These are phyloP conservation scores for Limulus polyphemus DNA, from an alignment of 2,888 invertebrate species.

Conservation along the genomic window DNA sequence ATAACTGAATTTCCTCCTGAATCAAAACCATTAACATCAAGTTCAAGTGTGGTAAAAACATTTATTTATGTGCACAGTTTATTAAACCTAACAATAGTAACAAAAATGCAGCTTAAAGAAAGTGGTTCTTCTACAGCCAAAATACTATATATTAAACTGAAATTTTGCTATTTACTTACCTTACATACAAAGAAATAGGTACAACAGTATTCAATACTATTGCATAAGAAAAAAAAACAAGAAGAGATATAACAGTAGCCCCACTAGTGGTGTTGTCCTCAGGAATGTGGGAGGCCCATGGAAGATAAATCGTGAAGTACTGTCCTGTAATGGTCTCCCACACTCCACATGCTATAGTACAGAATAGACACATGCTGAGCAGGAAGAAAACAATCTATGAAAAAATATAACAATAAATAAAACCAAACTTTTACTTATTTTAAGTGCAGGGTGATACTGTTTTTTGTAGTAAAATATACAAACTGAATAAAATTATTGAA, in stretches of 20 bases:
- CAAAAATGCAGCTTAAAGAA: too few species aligned
- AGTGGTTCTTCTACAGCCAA: too few species aligned
- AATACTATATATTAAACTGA: too few species aligned
- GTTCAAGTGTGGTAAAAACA: too few species aligned
- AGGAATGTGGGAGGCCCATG: conserved; percentile 85
- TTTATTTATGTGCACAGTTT: too few species aligned
- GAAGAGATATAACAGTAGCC: conserved; percentile 80
- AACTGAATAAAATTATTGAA: not conserved
- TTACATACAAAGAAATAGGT: conserved; percentile 97
- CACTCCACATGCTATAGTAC: conserved; percentile 91
- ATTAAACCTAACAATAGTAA: too few species aligned
- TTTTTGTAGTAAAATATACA: not conserved
- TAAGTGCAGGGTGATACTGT: too few species aligned
- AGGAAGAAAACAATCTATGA: conserved; percentile 91
- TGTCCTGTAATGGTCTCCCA: conserved; percentile 90
- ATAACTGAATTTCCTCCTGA: too few species aligned
- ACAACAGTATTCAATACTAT: conserved; percentile 99
- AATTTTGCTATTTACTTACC: conserved; percentile 43
- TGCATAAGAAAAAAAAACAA: conserved; percentile 98
- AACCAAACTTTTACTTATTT: not conserved
- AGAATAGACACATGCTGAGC: conserved; percentile 92
- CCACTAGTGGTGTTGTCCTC: conserved; percentile 53
- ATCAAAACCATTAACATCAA: too few species aligned
- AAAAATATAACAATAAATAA: conserved; percentile 11
- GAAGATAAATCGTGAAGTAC: conserved; percentile 76